Evolutionary conservation across 2,113 vertebrate species (phyloP).

Genomic region (human): GRCh38 chr2:167001501-167002000

Average conservation of each 20-base stretch:
- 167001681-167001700: not conserved
- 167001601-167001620: not conserved
- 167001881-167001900: not conserved
- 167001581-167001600: not conserved
- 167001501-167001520: not conserved
- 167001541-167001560: not conserved
- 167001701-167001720: not conserved
- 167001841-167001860: not conserved
- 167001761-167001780: not conserved
- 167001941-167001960: not conserved
- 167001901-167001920: not conserved
- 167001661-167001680: not conserved
- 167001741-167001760: not conserved
- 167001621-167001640: not conserved
- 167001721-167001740: not conserved
- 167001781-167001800: not conserved
- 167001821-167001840: not conserved
- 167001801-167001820: not conserved
- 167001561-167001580: not conserved
- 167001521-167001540: not conserved
- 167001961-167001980: not conserved
- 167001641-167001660: not conserved
- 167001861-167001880: not conserved
- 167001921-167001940: not conserved
- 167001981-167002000: not conserved